These are phyloP conservation scores for Heliocidaris tuberculata DNA, from an alignment of 35 echinoderm and acorn worm genomes.

Conservation along the genomic window DNA sequence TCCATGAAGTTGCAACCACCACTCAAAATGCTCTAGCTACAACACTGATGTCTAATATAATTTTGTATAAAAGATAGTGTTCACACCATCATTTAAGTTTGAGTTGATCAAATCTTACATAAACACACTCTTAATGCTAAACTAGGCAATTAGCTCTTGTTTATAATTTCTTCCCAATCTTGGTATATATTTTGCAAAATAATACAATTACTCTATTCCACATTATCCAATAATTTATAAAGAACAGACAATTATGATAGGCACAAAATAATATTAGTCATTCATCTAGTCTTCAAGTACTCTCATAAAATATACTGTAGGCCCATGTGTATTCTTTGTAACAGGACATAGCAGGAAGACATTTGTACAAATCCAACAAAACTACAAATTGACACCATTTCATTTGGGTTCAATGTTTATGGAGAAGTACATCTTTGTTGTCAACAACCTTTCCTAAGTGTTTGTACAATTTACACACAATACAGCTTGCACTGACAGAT, in stretches of 20 bases:
- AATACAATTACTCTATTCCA: background rate
- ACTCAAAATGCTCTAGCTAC: too few species aligned
- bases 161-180: background rate
- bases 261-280: too few species aligned
- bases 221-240: background rate
- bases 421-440: background rate
- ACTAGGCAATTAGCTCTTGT: background rate
- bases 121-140: background rate
- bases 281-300: too few species aligned
- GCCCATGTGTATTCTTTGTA: too few species aligned
- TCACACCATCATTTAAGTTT: background rate
- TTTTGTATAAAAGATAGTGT: background rate
- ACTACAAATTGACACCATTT: background rate
- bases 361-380: too few species aligned
- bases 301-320: too few species aligned
- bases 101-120: background rate
- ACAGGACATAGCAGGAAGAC: too few species aligned
- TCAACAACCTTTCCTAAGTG: background rate
- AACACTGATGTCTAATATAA: background rate
- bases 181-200: background rate
- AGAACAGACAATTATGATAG: background rate
- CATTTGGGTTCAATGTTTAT: background rate
- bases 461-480: background rate
- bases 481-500: background rate
- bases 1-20: too few species aligned